Conservation (phyloP, 1,140 invertebrate species). For the Cydia amplana region DNA sequence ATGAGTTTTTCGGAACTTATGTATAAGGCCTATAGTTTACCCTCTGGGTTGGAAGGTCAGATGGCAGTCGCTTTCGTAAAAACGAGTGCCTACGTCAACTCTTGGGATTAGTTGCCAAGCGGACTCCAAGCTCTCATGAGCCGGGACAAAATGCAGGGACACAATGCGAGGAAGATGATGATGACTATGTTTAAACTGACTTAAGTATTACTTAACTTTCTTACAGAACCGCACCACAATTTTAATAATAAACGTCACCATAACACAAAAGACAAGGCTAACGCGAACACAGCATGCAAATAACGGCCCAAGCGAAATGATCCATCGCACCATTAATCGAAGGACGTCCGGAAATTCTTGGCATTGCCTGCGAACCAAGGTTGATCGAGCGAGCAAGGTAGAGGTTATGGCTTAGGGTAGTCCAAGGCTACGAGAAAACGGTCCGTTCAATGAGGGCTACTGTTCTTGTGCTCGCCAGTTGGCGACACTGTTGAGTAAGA, state of each 20-base stretch:
- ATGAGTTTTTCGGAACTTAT: too few relatives aligned
- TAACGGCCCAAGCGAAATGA: not conserved
- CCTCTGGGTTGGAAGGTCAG: too few relatives aligned
- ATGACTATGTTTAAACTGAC: too few relatives aligned
- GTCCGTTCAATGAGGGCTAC: not conserved
- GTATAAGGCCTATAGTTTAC: too few relatives aligned
- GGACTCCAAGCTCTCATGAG: too few relatives aligned
- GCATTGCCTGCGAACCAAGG: slow-evolving; percentile 5
- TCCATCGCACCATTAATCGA: not conserved
- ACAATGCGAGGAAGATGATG: too few relatives aligned
- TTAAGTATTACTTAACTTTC: too few relatives aligned
- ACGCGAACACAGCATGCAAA: not conserved
- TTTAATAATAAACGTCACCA: not conserved
- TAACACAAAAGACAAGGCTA: not conserved
- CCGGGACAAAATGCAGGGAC: too few relatives aligned
- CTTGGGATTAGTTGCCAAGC: too few relatives aligned
- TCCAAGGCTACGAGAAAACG: not conserved
- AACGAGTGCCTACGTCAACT: too few relatives aligned
- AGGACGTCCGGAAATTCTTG: not conserved
- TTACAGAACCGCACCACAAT: not conserved
- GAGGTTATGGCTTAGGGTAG: slow-evolving; percentile 5
- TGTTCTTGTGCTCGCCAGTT: not conserved
- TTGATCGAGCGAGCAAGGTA: slow-evolving; percentile 20
- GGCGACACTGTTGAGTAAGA: too few relatives aligned
- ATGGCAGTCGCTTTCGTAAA: too few relatives aligned